phyloP scores from a whole-genome alignment of 2,113 vertebrate species.

The Megaleporinus macrocephalus region DNA sequence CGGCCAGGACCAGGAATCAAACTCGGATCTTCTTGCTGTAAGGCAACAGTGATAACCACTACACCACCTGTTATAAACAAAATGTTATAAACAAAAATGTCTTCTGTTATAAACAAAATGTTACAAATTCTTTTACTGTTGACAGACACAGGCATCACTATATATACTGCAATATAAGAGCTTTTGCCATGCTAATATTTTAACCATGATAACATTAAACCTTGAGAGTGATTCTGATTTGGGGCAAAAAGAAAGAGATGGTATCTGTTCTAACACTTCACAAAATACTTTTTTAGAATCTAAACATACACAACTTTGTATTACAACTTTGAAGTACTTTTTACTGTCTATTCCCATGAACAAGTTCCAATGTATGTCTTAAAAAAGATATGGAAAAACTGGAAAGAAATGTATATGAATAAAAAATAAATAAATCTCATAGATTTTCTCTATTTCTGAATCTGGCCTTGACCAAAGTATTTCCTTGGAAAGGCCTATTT shows the following conservation, averaged over 20 bases:
- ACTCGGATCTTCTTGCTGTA: too few relatives aligned
- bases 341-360: not conserved
- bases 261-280: not conserved
- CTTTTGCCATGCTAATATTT: not conserved
- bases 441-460: too few relatives aligned
- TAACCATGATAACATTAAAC: not conserved
- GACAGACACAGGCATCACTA: not conserved
- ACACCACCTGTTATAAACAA: too few relatives aligned
- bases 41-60: too few relatives aligned
- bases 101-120: not conserved
- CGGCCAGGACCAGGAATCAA: too few relatives aligned
- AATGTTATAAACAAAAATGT: too few relatives aligned
- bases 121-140: not conserved
- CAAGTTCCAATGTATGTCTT: not conserved
- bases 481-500: constrained; percentile 37
- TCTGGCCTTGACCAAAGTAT: too few relatives aligned
- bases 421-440: too few relatives aligned
- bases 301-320: not conserved
- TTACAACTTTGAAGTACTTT: not conserved
- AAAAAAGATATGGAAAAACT: not conserved
- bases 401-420: not conserved
- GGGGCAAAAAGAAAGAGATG: not conserved
- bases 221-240: not conserved
- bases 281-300: not conserved
- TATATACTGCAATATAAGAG: not conserved